Conservation (phyloP, 1,140 invertebrate genomes). For the Drosophila arizonae region DNA sequence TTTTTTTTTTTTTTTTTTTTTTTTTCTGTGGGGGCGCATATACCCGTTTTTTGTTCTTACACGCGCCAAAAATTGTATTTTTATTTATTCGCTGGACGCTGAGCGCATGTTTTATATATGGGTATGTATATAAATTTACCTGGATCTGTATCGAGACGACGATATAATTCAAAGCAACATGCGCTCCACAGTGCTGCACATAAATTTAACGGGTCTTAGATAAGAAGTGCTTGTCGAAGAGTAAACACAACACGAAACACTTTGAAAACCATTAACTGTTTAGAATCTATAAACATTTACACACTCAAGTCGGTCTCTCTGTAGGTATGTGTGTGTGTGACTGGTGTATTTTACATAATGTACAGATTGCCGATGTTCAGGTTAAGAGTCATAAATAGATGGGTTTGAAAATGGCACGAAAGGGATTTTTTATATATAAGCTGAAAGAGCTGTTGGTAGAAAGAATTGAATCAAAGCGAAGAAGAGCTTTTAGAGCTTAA, state of each 20-base stretch:
- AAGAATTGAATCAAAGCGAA: neutral
- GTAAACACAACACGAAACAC: slow-evolving; percentile 32
- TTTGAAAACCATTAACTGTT: slow-evolving; percentile 44
- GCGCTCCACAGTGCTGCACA: slow-evolving; percentile 60
- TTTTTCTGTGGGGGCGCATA: too few species aligned
- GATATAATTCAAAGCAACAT: slow-evolving; percentile 56
- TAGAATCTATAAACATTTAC: slow-evolving; percentile 50
- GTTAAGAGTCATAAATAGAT: slow-evolving; percentile 9
- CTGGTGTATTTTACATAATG: neutral
- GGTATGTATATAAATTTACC: slow-evolving; percentile 48
- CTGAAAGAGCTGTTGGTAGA: neutral
- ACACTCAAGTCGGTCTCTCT: slow-evolving; percentile 7
- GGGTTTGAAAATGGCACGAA: neutral
- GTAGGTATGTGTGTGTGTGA: neutral
- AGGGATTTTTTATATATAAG: neutral
- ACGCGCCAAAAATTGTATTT: slow-evolving; percentile 60
- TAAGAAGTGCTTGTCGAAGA: slow-evolving; percentile 56
- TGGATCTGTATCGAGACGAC: slow-evolving; percentile 50
- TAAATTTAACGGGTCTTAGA: slow-evolving; percentile 76
- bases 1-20: too few species aligned
- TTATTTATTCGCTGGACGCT: slow-evolving; percentile 76
- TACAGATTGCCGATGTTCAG: slow-evolving; percentile 4
- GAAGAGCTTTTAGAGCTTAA: neutral
- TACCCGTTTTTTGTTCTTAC: too few species aligned
- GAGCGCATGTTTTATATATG: slow-evolving; percentile 45